Evolutionary conservation across 1,140 invertebrate species (phyloP), one percentile per base, ranked within the genome.

Genomic region (Goniozus legneri): DNA sequence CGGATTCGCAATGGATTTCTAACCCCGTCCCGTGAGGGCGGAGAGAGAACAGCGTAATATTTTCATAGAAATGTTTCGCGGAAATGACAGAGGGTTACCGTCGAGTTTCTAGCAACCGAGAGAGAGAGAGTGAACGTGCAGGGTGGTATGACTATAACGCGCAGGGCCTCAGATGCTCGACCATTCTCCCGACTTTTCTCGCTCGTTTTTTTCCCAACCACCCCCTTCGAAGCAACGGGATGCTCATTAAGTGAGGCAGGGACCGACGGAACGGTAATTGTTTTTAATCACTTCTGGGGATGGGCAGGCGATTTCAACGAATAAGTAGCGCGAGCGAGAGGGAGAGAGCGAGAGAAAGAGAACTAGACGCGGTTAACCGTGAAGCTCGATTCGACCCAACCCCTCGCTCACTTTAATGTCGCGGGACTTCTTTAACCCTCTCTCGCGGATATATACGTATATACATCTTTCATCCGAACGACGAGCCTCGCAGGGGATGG

Each of bases 61-160:
- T 69, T 67, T 63, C 64, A 61, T 64, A 64, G 65, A 65, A 66
- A 61, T 63, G 62, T 64, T 54, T 54, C 44, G 43, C 55, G 55
- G 53, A 63, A 63, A 61, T 57, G 58, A 55, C 58, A 52, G 27
- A n/a, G 27, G 46, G 30, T 32, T 33, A 30, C 14, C 13, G 6
- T 14, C 20, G 40, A 14, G 38, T 34, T 37, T 59, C 50, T 54
- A 50, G 57, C 47, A 57, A 57, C 51, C 46, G n/a, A n/a, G n/a
- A n/a, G n/a, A n/a, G n/a, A n/a, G n/a, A n/a, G n/a, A n/a, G n/a
- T n/a, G n/a, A n/a, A n/a, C n/a, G n/a, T n/a, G n/a, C n/a, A n/a
- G n/a, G n/a, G n/a, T n/a, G n/a, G n/a, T n/a, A n/a, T n/a, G n/a
- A n/a, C n/a, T 54, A 63, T 61, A 60, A 63, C 52, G 55, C 52